Evolutionary conservation across 2,888 invertebrate species (phyloP).

Genomic region (Phortica magna): DNA sequence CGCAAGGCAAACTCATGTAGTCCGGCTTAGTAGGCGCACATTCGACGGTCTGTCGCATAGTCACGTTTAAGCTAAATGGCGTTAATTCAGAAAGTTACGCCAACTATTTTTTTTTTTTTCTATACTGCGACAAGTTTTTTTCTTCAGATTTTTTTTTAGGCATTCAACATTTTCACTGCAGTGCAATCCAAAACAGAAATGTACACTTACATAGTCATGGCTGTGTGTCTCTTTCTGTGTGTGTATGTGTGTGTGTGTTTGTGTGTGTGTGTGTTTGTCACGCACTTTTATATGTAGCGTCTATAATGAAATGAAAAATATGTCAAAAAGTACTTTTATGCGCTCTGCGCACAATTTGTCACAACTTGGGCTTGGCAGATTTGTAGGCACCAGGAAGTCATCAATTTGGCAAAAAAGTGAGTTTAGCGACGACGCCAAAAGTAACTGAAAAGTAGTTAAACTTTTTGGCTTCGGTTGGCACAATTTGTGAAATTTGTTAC

Average conservation of each 20-base stretch:
- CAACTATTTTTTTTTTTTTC: neutral
- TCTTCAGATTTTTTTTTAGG: neutral
- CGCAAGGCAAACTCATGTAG: neutral
- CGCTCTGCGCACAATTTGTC: conserved; percentile 56
- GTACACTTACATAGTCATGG: neutral
- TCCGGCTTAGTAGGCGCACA: neutral
- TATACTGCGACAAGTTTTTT: neutral
- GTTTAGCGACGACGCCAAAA: conserved; percentile 43
- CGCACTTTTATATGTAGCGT: neutral
- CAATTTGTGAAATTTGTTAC: conserved; percentile 49
- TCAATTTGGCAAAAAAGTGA: conserved; percentile 57
- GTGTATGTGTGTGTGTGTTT: neutral
- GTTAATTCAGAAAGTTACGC: conserved; percentile 15
- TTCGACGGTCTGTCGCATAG: neutral
- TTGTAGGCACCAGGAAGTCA: conserved; percentile 53
- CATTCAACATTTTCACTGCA: neutral
- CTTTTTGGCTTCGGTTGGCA: conserved; percentile 62
- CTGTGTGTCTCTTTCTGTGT: neutral
- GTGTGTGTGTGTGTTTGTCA: neutral
- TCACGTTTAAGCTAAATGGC: conserved; percentile 11
- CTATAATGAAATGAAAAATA: neutral
- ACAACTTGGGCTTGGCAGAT: conserved; percentile 57
- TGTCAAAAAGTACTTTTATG: neutral
- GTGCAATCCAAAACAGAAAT: neutral
- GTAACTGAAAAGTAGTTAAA: conserved; percentile 68